Evolutionary conservation across 2,797 vertebrate species (phyloP).

Genomic region (Echeneis naucrates): DNA sequence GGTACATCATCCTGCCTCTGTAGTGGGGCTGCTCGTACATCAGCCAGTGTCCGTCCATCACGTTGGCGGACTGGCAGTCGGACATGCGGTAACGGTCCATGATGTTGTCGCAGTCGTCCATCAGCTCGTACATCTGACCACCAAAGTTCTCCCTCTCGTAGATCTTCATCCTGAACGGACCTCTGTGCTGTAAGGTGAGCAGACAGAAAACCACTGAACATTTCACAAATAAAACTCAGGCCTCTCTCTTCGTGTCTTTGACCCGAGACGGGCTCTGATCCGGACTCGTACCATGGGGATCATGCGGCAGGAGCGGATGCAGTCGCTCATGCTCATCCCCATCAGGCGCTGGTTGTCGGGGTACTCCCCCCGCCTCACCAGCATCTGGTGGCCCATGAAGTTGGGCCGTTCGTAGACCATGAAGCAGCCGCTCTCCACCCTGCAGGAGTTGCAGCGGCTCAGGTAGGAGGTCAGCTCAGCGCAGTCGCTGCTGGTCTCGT

Average conservation of each 20-base stretch:
- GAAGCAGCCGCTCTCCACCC: constrained; percentile 82
- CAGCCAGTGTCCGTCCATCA: constrained; percentile 80
- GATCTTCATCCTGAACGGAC: constrained; percentile 75
- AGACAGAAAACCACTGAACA: background rate
- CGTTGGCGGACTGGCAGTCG: constrained; percentile 72
- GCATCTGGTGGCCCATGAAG: constrained; percentile 81
- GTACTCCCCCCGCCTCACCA: constrained; percentile 82
- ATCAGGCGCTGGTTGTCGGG: constrained; percentile 82
- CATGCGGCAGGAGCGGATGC: constrained; percentile 80
- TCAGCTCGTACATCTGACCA: constrained; percentile 73
- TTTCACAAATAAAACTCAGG: too few species aligned
- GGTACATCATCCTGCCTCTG: constrained; percentile 79
- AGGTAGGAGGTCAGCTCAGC: constrained; percentile 77
- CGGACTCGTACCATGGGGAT: constrained; percentile 81
- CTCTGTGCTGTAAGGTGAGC: constrained; percentile 69
- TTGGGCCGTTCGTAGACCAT: constrained; percentile 82
- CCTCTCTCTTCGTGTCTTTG: background rate
- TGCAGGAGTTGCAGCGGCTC: constrained; percentile 78
- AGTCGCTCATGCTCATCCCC: constrained; percentile 79
- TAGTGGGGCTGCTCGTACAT: constrained; percentile 75
- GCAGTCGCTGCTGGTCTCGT: constrained; percentile 79
- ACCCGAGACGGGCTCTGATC: background rate
- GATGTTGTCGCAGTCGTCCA: constrained; percentile 75
- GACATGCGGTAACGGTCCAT: constrained; percentile 66
- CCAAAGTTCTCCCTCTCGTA: constrained; percentile 77